A percentile compares a stretch with the other conserved stretches of the same genome.
phyloP scores from a whole-genome alignment of 2,113 vertebrate species.

The Chauna torquata region DNA sequence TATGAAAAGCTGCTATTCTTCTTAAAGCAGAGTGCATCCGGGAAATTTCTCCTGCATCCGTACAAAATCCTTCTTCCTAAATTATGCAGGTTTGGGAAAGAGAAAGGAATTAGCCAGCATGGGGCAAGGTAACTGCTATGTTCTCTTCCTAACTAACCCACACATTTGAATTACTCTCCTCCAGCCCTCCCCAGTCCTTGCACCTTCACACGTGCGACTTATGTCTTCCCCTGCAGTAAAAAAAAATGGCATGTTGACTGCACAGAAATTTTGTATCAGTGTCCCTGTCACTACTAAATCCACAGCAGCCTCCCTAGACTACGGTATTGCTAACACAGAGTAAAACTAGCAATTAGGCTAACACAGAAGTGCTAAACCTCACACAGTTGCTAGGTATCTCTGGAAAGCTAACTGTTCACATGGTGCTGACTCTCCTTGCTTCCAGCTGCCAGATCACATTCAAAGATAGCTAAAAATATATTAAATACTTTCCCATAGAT shows the following conservation, averaged over 20 bases:
- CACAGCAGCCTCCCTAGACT: background rate
- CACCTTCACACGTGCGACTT: background rate
- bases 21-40: constrained; percentile 75
- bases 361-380: background rate
- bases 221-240: background rate
- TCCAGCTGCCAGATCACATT: constrained; percentile 65
- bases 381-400: constrained; percentile 17
- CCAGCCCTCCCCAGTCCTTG: background rate
- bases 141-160: background rate
- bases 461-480: constrained; percentile 69
- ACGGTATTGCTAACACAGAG: background rate
- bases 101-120: constrained; percentile 35
- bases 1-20: constrained; percentile 86
- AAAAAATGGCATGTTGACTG: background rate
- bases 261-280: background rate
- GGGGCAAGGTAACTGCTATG: background rate
- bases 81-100: constrained; percentile 25
- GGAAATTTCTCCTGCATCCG: constrained; percentile 63
- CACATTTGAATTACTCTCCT: background rate
- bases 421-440: constrained; percentile 21
- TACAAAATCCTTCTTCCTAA: constrained; percentile 76
- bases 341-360: background rate
- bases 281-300: background rate
- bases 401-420: constrained; percentile 30
- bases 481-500: constrained; percentile 70